Evolutionary conservation across 2,888 invertebrate species (phyloP).

Genomic region (Neoaliturus tenellus): DNA sequence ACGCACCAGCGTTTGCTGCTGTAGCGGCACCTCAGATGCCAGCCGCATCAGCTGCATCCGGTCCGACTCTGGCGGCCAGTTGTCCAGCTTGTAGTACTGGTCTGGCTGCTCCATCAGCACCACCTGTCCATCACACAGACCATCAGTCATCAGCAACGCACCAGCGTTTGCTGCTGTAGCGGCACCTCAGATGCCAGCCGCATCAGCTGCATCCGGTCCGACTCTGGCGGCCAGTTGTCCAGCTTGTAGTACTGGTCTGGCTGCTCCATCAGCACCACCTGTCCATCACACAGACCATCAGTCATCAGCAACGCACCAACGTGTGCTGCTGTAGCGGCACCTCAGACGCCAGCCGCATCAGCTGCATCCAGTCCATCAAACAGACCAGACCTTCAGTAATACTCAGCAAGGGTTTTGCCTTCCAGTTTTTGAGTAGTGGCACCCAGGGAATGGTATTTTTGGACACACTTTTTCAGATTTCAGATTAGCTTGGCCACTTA

Average conservation of each 20-base stretch:
- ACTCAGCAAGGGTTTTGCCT: too few species aligned
- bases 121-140: too few species aligned
- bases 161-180: conserved; percentile 88
- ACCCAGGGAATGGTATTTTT: too few species aligned
- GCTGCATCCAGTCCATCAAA: conserved; percentile 87
- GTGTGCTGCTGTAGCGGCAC: conserved; percentile 93
- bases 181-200: conserved; percentile 93
- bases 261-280: conserved; percentile 84
- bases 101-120: conserved; percentile 87
- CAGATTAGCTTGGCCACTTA: too few species aligned
- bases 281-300: too few species aligned
- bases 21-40: conserved; percentile 91
- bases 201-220: conserved; percentile 86
- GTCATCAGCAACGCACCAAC: conserved; percentile 86
- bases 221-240: conserved; percentile 95
- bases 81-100: conserved; percentile 87
- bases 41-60: conserved; percentile 85
- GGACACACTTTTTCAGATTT: too few species aligned
- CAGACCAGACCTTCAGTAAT: too few species aligned
- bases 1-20: conserved; percentile 88
- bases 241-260: conserved; percentile 88
- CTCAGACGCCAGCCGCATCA: conserved; percentile 89
- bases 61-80: conserved; percentile 96
- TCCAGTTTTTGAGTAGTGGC: too few species aligned
- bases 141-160: too few species aligned